These are phyloP conservation scores for Neolamprologus kungweensis DNA, from an alignment of 2,113 vertebrate genomes.

Conservation along the genomic window DNA sequence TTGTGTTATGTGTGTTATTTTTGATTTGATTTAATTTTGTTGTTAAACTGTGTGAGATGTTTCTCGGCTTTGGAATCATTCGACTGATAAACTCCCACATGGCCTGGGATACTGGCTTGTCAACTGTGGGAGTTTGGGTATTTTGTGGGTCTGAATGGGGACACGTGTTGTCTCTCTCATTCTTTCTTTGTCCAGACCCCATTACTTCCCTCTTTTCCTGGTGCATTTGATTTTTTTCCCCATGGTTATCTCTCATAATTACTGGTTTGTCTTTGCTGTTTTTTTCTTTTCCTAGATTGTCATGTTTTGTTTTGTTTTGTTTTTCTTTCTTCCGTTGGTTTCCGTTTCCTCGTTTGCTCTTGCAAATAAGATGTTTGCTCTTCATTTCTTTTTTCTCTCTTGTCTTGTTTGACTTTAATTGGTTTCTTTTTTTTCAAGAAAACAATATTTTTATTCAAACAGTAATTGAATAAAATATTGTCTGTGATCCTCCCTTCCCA, in stretches of 20 bases:
- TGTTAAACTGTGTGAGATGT: slow-evolving; percentile 44
- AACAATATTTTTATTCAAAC: slow-evolving; percentile 99
- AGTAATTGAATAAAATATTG: slow-evolving; percentile 99
- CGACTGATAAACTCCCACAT: slow-evolving; percentile 62
- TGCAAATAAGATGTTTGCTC: slow-evolving; percentile 58
- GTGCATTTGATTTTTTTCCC: slow-evolving; percentile 15
- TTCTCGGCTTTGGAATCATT: slow-evolving; percentile 77
- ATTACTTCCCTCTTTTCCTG: slow-evolving; percentile 34
- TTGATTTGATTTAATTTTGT: not conserved
- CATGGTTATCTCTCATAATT: slow-evolving; percentile 28
- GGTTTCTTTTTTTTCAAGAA: slow-evolving; percentile 74
- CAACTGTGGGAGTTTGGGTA: slow-evolving; percentile 62
- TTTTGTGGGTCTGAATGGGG: slow-evolving; percentile 57
- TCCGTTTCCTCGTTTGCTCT: slow-evolving; percentile 43
- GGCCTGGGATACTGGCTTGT: slow-evolving; percentile 36
- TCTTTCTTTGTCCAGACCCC: slow-evolving; percentile 46
- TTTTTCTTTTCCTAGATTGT: slow-evolving; percentile 21
- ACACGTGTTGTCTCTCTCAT: slow-evolving; percentile 56
- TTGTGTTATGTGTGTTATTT: slow-evolving; percentile 48
- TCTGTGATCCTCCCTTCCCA: slow-evolving; percentile 91
- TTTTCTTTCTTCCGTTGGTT: slow-evolving; percentile 66
- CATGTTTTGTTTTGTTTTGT: slow-evolving; percentile 49
- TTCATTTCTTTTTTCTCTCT: slow-evolving; percentile 50
- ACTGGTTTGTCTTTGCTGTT: slow-evolving; percentile 9
- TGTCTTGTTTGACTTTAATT: slow-evolving; percentile 80